Conservation (phyloP, 37 sponge, comb jelly and placozoan species). For the Corticium candelabrum region DNA sequence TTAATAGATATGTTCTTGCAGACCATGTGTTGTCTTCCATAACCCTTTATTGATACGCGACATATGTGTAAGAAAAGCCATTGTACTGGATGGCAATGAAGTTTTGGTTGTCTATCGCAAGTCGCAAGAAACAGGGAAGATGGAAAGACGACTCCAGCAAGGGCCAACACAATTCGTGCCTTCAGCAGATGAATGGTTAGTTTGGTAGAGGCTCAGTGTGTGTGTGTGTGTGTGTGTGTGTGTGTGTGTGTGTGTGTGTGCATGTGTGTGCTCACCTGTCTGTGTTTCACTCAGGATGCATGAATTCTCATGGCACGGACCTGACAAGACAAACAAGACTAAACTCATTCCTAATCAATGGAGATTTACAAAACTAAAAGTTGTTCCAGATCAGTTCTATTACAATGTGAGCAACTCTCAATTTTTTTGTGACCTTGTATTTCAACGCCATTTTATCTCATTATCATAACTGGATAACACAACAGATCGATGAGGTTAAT, state of each 20-base stretch:
- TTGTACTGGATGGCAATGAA: conserved; percentile 74
- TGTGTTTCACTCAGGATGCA: conserved; percentile 40
- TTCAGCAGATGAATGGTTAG: conserved; percentile 72
- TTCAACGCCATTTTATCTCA: background rate
- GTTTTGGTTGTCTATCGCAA: conserved; percentile 76
- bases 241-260: background rate
- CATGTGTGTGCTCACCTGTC: background rate
- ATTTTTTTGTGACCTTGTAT: too few species aligned
- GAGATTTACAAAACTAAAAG: conserved; percentile 66
- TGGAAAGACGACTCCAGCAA: conserved; percentile 45
- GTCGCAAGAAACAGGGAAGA: conserved; percentile 31
- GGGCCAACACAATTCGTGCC: conserved; percentile 77
- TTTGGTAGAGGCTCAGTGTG: background rate
- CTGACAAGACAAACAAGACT: conserved; percentile 78
- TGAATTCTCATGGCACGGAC: conserved; percentile 79
- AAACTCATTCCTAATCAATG: conserved; percentile 53
- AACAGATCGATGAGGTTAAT: background rate
- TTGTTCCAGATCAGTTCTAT: conserved; percentile 93
- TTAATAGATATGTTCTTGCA: conserved; percentile 12
- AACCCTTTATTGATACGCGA: conserved; percentile 35
- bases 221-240: background rate
- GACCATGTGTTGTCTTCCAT: conserved; percentile 52
- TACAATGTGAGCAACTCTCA: conserved; percentile 33
- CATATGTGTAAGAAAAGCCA: conserved; percentile 27
- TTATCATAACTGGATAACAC: background rate